A percentile compares a stretch with the other conserved stretches of the same genome.
phyloP scores from a whole-genome alignment of 2,113 vertebrate species.

The Cheirogaleus medius region DNA sequence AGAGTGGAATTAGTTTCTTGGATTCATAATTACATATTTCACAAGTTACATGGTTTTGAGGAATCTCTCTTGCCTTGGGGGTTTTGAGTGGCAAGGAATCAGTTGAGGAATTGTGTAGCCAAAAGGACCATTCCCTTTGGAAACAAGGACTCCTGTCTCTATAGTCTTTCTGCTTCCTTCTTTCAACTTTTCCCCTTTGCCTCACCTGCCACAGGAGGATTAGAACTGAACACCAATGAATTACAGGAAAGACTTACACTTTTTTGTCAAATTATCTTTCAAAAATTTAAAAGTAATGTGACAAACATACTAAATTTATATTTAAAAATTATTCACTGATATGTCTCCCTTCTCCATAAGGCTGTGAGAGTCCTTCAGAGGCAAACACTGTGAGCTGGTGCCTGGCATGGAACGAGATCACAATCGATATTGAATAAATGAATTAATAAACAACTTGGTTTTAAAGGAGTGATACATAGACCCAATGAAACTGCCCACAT shows the following conservation, averaged over 20 bases:
- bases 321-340: slow-evolving; percentile 14
- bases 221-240: background rate
- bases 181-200: background rate
- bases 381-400: background rate
- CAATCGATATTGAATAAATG: background rate
- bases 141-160: background rate
- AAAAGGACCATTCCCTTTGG: background rate
- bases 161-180: background rate
- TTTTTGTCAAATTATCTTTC: background rate
- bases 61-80: background rate
- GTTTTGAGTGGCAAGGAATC: background rate
- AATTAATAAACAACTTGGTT: background rate
- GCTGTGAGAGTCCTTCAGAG: background rate
- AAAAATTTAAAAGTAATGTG: background rate
- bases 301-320: background rate
- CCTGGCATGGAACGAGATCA: background rate
- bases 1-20: background rate
- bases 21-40: background rate
- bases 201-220: background rate
- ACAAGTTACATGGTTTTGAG: background rate
- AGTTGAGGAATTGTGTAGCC: background rate
- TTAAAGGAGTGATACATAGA: background rate
- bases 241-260: background rate
- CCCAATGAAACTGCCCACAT: background rate
- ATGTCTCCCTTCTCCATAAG: background rate